These are phyloP conservation scores for Corvus moneduloides DNA, from an alignment of 2,113 vertebrate species.

Conservation along the genomic window DNA sequence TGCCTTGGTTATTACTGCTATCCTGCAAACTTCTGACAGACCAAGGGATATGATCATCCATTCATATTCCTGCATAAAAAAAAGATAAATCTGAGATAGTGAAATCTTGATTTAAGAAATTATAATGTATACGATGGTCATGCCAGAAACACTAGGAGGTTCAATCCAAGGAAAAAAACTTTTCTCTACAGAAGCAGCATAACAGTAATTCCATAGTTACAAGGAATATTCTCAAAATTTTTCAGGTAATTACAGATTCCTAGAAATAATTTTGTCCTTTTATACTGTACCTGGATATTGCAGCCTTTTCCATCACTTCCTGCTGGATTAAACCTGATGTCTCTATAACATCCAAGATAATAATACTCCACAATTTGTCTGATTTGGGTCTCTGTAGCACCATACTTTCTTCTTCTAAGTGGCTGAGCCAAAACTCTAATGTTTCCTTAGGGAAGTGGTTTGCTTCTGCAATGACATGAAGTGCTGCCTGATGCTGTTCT, in stretches of 20 bases:
- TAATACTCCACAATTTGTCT: slow-evolving; percentile 93
- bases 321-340: slow-evolving; percentile 93
- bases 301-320: slow-evolving; percentile 96
- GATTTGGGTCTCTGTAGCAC: slow-evolving; percentile 87
- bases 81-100: background rate
- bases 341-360: slow-evolving; percentile 94
- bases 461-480: slow-evolving; percentile 79
- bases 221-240: background rate
- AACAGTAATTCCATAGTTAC: background rate
- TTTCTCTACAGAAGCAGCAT: background rate
- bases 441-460: slow-evolving; percentile 80
- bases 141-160: background rate
- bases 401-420: slow-evolving; percentile 84
- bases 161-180: background rate
- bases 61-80: background rate
- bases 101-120: background rate
- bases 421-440: slow-evolving; percentile 91
- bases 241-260: background rate
- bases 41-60: background rate
- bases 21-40: background rate
- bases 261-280: background rate
- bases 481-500: slow-evolving; percentile 82
- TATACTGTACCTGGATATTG: slow-evolving; percentile 85
- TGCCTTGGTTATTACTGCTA: background rate
- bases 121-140: background rate